Conservation (phyloP, 2,113 vertebrate species). For the Bubo blakistoni region DNA sequence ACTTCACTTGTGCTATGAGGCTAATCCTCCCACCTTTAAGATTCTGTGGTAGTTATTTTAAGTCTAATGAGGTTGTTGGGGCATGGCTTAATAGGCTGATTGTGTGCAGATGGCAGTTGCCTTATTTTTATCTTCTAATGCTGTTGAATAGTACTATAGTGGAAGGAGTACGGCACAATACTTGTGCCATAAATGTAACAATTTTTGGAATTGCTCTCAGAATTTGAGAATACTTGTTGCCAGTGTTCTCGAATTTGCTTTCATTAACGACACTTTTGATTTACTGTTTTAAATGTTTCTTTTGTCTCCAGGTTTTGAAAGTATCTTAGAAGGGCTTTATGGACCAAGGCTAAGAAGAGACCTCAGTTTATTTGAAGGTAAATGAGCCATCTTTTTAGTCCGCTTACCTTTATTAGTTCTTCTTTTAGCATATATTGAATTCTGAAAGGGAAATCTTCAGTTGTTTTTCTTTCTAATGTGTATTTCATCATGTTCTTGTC, state of each 20-base stretch:
- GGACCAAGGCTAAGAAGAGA: conserved; percentile 95
- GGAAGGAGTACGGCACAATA: conserved; percentile 15
- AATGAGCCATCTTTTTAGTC: conserved; percentile 42
- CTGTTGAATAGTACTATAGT: background rate
- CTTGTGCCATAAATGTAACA: background rate
- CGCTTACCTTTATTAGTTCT: background rate
- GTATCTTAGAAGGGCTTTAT: conserved; percentile 99
- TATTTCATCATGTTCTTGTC: background rate
- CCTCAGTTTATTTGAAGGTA: conserved; percentile 98
- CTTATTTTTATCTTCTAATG: conserved; percentile 46
- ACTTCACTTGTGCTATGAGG: background rate
- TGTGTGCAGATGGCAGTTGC: conserved; percentile 48
- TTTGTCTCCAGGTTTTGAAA: conserved; percentile 92
- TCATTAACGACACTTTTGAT: background rate
- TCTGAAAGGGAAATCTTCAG: background rate
- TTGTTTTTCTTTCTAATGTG: background rate
- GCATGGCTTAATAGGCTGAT: conserved; percentile 55
- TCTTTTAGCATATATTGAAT: background rate
- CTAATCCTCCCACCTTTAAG: conserved; percentile 56
- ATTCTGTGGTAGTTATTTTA: conserved; percentile 60
- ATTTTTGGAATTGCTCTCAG: background rate
- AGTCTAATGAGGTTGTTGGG: conserved; percentile 58
- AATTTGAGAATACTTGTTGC: background rate
- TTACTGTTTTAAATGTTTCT: conserved; percentile 50
- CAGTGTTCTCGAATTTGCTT: background rate